phyloP scores from a whole-genome alignment of 2,888 invertebrate genomes.

The Azorinus chamasolen region DNA sequence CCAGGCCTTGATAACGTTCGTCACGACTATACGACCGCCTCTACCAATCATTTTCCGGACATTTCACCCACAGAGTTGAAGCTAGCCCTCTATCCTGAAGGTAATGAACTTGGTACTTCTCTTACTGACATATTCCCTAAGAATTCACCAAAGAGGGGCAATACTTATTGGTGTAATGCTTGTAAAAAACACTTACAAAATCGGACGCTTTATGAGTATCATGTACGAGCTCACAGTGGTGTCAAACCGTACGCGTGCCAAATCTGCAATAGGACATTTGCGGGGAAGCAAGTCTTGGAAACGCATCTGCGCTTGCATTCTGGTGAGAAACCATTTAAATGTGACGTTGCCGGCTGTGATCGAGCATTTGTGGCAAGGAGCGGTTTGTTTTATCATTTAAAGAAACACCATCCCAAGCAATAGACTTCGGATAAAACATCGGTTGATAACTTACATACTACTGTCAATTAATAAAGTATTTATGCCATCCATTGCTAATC shows the following conservation, averaged over 20 bases:
- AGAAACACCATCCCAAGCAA: slow-evolving; percentile 45
- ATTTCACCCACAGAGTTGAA: slow-evolving; percentile 51
- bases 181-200: slow-evolving; percentile 57
- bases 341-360: slow-evolving; percentile 41
- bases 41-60: slow-evolving; percentile 22
- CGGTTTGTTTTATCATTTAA: slow-evolving; percentile 49
- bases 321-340: slow-evolving; percentile 57
- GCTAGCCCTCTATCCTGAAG: slow-evolving; percentile 47
- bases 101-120: slow-evolving; percentile 17
- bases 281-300: slow-evolving; percentile 55
- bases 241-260: slow-evolving; percentile 53
- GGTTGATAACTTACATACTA: too few species aligned
- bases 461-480: too few species aligned
- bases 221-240: slow-evolving; percentile 49
- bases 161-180: slow-evolving; percentile 42
- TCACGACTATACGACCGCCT: slow-evolving; percentile 37
- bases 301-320: slow-evolving; percentile 57
- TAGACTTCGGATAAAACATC: too few species aligned
- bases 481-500: too few species aligned
- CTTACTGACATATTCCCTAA: slow-evolving; percentile 21
- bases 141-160: slow-evolving; percentile 15
- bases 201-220: slow-evolving; percentile 50
- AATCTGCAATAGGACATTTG: slow-evolving; percentile 53
- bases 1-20: slow-evolving; percentile 53
- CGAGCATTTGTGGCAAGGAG: slow-evolving; percentile 52